Base-by-base conservation (phyloP, 2,797 vertebrate genomes). In the Fistularia commersonii region DNA sequence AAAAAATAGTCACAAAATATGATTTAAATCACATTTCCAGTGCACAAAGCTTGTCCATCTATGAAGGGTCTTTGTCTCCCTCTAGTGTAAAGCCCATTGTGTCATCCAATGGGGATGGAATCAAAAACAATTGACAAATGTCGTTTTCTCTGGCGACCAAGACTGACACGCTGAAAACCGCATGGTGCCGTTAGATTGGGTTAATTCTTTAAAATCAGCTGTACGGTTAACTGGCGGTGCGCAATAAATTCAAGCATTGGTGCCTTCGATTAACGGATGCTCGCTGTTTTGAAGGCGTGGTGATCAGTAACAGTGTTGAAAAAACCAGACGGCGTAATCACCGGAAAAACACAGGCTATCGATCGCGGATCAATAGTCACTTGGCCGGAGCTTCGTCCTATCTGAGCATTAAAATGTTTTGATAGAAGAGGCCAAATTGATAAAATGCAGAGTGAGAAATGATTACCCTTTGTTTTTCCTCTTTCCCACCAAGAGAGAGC, bases 21-120 rank as follows among this genome's bases (percentile, higher is more conserved):
- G 23, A 23, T 23, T 23, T 23, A 14, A 51, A 41, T 51, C 32
- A 11, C 6, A 42, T 36, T 35, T n/a, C n/a, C n/a, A 35, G 39
- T 38, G 9, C 23, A 23, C 23, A 23, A 48, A 12, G 14, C 15
- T 4, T 57, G 35, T 54, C 63, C 38, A 57, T 69, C 41, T 64
- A 68, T 45, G 12, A 61, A 81, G 81, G 81, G 74, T 81, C 76
- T 89, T 54, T 87, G 88, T 88, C 88, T 87, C 88, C 88, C 84
- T 74, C 87, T 89, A 79, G 86, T 89, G 88, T 78, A 52, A 79
- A 73, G 55, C 51, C 38, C 9, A 49, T 62, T n/a, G 44, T 65
- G 76, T 66, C 72, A 76, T 77, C 47, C 76, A 38, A 61, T 2
- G 10, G 43, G 5, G 39, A 41, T 64, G 47, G 39, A 54, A 64